Conservation (phyloP, 2,888 invertebrate genomes). For the Catonia carolina region DNA sequence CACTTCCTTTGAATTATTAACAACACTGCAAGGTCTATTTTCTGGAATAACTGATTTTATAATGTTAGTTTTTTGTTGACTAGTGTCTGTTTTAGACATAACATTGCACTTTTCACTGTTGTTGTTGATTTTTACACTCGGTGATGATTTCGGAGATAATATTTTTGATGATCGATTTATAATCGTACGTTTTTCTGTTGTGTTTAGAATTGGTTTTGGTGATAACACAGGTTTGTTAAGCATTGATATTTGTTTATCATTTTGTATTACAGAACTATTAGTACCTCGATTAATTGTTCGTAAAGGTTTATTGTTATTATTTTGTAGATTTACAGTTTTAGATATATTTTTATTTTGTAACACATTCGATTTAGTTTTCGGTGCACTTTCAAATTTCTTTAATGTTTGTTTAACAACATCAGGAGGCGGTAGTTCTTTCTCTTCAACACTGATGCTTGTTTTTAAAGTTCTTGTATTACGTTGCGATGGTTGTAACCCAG, state of each 20-base stretch:
- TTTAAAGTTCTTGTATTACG: slow-evolving; percentile 4
- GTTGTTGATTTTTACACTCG: not conserved
- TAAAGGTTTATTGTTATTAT: too few species aligned
- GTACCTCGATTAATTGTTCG: too few species aligned
- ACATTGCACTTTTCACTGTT: too few species aligned
- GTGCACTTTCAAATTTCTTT: slow-evolving; percentile 63
- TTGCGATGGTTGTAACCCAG: not conserved
- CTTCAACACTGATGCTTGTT: slow-evolving; percentile 42
- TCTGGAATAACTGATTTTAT: too few species aligned
- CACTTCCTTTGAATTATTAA: too few species aligned
- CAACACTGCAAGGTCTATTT: too few species aligned
- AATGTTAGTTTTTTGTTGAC: too few species aligned
- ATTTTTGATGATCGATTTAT: not conserved
- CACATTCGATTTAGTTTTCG: slow-evolving; percentile 24
- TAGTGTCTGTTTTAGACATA: too few species aligned
- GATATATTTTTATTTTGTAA: slow-evolving; percentile 16
- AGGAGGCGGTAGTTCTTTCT: slow-evolving; percentile 76
- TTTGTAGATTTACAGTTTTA: too few species aligned
- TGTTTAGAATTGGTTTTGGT: slow-evolving; percentile 43
- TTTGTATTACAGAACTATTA: too few species aligned
- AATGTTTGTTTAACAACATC: slow-evolving; percentile 83
- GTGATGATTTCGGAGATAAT: not conserved
- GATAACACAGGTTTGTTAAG: slow-evolving; percentile 44
- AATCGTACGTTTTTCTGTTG: slow-evolving; percentile 30
- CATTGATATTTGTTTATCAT: too few species aligned